Base-by-base conservation (phyloP, 2,888 invertebrate species). In the Ochropleura leucogaster region DNA sequence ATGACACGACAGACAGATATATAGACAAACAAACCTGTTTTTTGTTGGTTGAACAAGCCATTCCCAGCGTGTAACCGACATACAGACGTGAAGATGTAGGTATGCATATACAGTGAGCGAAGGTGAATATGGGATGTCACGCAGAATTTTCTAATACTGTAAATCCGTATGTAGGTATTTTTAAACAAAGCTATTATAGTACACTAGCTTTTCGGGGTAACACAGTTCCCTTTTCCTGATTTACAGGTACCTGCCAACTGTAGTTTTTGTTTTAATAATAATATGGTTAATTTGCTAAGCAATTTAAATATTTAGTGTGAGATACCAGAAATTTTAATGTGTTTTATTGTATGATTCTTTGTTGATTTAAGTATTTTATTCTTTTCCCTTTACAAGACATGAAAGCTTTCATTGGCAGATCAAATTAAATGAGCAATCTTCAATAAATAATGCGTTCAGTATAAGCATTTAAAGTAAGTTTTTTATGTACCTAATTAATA, bases 21-120 rank as follows among this genome's bases (percentile, higher is more conserved):
- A 72, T 46, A 47, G 67, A 64, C 80, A 42, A 64, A 40, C 59
- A 59, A 30, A 49, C 67, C 68, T 53, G 64, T 79, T 79, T 59
- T 76, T 79, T 68, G 9, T 49, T 40, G 63, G 53, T 62, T 73
- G 62, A 79, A 77, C 20, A 40, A 53, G 20, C 53, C 72, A 55
- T 62, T 62, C 51, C 42, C 20, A 53, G 49, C 44, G 40, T 79
- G 62, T 55, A 47, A 18, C 47, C 7, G 77, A 79, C 79, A 46
- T 62, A 55, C 77, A 46, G 65, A 55, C 16, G 53, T 44, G n/a
- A 40, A 72, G 62, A 73, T 49, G 49, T 55, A 73, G 44, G 16
- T 71, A 64, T 63, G 49, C 14, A 6, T 70, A 20, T 2, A 55
- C 12, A 18, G 20, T 51, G 18, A 51, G 64, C 40, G 63, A 49